These are phyloP conservation scores for Peribatodes rhomboidaria DNA, from an alignment of 2,888 invertebrate species.

Conservation along the genomic window DNA sequence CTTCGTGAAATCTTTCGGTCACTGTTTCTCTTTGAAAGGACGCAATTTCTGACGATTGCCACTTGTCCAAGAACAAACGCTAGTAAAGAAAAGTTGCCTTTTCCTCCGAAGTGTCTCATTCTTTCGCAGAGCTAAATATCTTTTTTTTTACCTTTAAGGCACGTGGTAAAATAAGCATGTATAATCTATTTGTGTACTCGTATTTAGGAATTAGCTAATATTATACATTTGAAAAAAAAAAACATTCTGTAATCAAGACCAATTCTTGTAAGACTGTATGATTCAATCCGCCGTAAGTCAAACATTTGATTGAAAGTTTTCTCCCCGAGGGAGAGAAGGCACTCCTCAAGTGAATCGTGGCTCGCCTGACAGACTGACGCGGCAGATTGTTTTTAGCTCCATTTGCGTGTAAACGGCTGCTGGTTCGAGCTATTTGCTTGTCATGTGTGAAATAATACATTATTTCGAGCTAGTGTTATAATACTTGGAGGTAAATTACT, in stretches of 20 bases:
- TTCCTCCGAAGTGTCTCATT: too few relatives aligned
- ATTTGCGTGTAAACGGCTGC: constrained; percentile 32
- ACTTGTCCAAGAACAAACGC: too few relatives aligned
- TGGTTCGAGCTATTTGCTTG: constrained; percentile 15
- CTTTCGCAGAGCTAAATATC: too few relatives aligned
- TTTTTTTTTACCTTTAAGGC: too few relatives aligned
- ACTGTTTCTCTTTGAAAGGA: too few relatives aligned
- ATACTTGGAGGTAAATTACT: neutral
- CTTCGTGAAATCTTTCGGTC: too few relatives aligned
- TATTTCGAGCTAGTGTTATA: neutral
- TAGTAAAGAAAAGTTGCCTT: too few relatives aligned
- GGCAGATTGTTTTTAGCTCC: constrained; percentile 38
- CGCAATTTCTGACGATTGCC: too few relatives aligned
- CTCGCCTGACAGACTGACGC: constrained; percentile 25
- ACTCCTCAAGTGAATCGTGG: constrained; percentile 22
- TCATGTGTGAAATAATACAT: neutral
- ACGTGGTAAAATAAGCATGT: too few relatives aligned
- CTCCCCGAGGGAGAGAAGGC: constrained; percentile 16
- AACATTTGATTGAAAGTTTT: constrained; percentile 60
- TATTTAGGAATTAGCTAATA: too few relatives aligned
- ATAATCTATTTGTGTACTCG: too few relatives aligned
- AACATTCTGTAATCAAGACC: neutral
- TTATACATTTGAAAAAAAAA: neutral
- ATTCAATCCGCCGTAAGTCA: neutral
- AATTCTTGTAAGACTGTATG: neutral